Evolutionary conservation across 2,113 vertebrate species (phyloP).

Genomic region (Pristiophorus japonicus): DNA sequence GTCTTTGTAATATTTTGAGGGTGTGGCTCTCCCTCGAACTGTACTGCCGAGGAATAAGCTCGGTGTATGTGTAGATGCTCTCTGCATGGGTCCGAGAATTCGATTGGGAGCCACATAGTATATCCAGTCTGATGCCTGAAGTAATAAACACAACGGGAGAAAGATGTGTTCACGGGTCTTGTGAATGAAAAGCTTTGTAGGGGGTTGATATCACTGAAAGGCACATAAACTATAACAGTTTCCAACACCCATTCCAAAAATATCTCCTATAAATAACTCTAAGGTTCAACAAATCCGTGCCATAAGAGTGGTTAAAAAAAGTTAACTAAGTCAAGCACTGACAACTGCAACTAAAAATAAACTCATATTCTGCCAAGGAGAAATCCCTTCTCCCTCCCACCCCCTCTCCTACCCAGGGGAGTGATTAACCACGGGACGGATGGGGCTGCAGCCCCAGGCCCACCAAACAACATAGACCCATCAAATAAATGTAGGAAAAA

Average conservation of each 20-base stretch:
- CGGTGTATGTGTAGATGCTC: neutral
- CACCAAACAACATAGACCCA: too few relatives aligned
- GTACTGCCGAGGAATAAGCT: neutral
- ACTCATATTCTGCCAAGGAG: neutral
- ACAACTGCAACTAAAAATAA: neutral
- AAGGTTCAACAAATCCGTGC: neutral
- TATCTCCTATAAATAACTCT: neutral
- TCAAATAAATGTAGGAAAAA: too few relatives aligned
- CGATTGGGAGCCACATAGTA: neutral
- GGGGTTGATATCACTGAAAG: neutral
- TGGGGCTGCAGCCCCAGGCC: too few relatives aligned
- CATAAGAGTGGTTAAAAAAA: neutral
- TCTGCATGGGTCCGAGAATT: neutral
- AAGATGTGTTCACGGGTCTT: neutral
- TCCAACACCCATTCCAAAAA: conserved; percentile 20
- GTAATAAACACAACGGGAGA: neutral
- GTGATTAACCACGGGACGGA: too few relatives aligned
- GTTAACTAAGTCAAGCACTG: neutral
- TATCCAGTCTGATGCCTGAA: neutral
- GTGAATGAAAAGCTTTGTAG: neutral
- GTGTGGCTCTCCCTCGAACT: neutral
- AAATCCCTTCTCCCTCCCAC: neutral
- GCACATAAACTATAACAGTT: neutral
- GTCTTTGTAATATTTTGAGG: neutral
- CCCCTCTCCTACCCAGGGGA: neutral